These are phyloP conservation scores for Chloroclysta siterata DNA, from an alignment of 2,888 invertebrate genomes.

Conservation along the genomic window DNA sequence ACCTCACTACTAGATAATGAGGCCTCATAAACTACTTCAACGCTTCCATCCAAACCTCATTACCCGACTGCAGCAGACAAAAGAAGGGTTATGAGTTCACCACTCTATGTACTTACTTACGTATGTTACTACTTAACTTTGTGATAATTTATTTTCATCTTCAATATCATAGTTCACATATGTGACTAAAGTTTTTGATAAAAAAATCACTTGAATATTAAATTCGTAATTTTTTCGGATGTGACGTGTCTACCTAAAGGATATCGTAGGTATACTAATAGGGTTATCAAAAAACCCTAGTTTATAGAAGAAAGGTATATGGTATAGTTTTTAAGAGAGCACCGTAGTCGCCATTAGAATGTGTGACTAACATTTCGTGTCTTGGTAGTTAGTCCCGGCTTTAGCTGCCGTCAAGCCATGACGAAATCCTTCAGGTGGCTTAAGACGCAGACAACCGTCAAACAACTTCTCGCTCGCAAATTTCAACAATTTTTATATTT, in stretches of 20 bases:
- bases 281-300: too few relatives aligned
- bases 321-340: neutral
- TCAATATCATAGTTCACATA: neutral
- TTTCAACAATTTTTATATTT: too few relatives aligned
- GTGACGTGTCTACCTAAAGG: too few relatives aligned
- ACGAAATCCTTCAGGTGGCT: too few relatives aligned
- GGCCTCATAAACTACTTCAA: conserved; percentile 3
- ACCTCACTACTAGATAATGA: conserved; percentile 4
- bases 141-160: neutral
- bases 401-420: too few relatives aligned
- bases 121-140: neutral
- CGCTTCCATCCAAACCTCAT: conserved; percentile 2
- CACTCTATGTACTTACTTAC: neutral
- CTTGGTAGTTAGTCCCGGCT: neutral
- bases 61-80: conserved; percentile 6
- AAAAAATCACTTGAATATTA: neutral
- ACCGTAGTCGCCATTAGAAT: neutral
- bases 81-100: conserved; percentile 9
- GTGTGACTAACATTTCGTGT: neutral
- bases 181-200: neutral
- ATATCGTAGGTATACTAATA: too few relatives aligned
- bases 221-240: too few relatives aligned
- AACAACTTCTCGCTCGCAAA: too few relatives aligned
- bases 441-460: too few relatives aligned
- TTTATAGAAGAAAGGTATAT: too few relatives aligned